phyloP scores from a whole-genome alignment of 2,888 invertebrate species.

The Eremobia ochroleuca region DNA sequence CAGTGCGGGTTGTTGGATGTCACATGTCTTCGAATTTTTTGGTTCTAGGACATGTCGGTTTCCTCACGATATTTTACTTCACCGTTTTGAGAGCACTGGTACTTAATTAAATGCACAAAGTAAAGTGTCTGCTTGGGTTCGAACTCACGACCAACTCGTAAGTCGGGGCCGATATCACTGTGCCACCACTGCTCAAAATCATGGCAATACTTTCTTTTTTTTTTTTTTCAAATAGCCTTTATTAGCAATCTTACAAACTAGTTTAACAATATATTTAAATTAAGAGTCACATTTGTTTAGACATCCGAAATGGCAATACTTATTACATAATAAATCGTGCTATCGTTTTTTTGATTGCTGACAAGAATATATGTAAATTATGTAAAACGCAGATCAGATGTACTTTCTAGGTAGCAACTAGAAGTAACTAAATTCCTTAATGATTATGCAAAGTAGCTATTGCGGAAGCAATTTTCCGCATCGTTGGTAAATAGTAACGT shows the following conservation, averaged over 20 bases:
- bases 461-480: conserved; percentile 30
- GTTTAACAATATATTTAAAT: too few relatives aligned
- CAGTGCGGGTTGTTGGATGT: not conserved
- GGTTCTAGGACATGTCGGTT: not conserved
- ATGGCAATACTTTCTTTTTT: too few relatives aligned
- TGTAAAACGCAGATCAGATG: not conserved
- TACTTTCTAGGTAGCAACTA: not conserved
- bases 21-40: not conserved
- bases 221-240: too few relatives aligned
- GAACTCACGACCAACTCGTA: not conserved
- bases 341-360: not conserved
- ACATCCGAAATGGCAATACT: too few relatives aligned
- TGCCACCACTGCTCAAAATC: not conserved
- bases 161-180: not conserved
- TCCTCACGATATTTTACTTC: not conserved
- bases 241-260: too few relatives aligned
- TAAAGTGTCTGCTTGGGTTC: not conserved
- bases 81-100: not conserved
- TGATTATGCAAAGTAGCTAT: conserved; percentile 3
- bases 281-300: too few relatives aligned
- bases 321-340: not conserved
- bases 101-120: not conserved
- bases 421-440: not conserved
- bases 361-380: not conserved
- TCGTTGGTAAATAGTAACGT: not conserved